Evolutionary conservation across 2,888 invertebrate species (phyloP), one percentile per base, ranked within the genome.

Genomic region (Caenorhabditis sp.): DNA sequence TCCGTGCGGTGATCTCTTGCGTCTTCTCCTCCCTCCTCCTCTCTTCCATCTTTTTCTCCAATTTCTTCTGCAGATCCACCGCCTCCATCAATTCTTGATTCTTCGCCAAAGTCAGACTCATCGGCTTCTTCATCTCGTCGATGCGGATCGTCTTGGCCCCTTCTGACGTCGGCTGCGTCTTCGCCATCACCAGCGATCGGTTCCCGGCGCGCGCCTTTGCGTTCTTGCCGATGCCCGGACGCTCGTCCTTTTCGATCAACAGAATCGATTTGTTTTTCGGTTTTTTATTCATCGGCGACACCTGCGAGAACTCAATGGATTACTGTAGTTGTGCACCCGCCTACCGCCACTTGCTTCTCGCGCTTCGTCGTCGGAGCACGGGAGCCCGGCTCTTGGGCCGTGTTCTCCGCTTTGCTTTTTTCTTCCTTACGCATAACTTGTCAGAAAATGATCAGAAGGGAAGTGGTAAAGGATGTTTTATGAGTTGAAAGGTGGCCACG

Each of bases 281-380:
- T 15, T 43, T 37, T 45, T 50, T 61, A n/a, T 65, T 65, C 65
- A 65, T 65, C 6, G 65, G 65, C n/a, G 65, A 65, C 11, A 65
- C 59, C 59, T 59, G 15, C 13, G 3, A n/a, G 13, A 13, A 3
- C 8, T 37, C 37, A 13, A 9, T n/a, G n/a, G 8, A 37, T 37
- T 37, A n/a, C 13, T 37, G 13, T n/a, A 13, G 37, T 8, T 8
- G 8, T 13, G 13, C 37, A 3, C 13, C 37, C 13, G 3, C 8
- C 46, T 24, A 26, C 46, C 46, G 24, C 11, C 22, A 46, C 13
- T 24, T 46, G 24, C n/a, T 46, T 26, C n/a, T 26, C 13, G 9
- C 35, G 9, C n/a, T 22, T 46, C 13, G 46, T 46, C 11, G 24
- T 24, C 13, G 11, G n/a, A 2, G 46, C 24, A 2, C 26, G 24